Percentiles rank a stretch among this genome's conserved stretches.
Evolutionary conservation across 2,888 invertebrate species (phyloP).

Genomic region (Noctua comes): DNA sequence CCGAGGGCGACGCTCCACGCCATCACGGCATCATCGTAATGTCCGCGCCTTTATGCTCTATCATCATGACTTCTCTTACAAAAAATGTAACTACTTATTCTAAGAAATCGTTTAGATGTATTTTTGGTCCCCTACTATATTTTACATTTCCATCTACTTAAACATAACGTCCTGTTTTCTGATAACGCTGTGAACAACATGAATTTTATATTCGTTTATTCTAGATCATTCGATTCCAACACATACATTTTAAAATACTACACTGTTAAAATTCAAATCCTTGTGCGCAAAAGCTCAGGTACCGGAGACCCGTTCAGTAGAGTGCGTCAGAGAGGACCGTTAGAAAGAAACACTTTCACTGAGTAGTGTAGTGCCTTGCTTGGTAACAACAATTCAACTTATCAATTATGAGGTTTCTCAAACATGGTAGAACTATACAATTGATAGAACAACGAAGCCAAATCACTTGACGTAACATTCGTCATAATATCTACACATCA

Average conservation of each 20-base stretch:
- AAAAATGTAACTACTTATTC: slow-evolving; percentile 34
- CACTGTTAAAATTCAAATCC: slow-evolving; percentile 40
- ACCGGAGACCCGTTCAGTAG: slow-evolving; percentile 37
- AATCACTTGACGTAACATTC: slow-evolving; percentile 26
- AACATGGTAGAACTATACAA: slow-evolving; percentile 13
- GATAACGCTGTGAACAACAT: slow-evolving; percentile 24
- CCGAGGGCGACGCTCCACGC: slow-evolving; percentile 85
- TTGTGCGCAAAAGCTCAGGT: slow-evolving; percentile 39
- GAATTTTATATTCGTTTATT: slow-evolving; percentile 46
- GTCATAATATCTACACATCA: slow-evolving; percentile 14
- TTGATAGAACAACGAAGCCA: slow-evolving; percentile 9
- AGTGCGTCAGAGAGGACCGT: slow-evolving; percentile 66
- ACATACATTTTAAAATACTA: slow-evolving; percentile 34
- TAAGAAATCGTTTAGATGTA: slow-evolving; percentile 21
- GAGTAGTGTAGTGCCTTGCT: slow-evolving; percentile 41
- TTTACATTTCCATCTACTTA: slow-evolving; percentile 31
- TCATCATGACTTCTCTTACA: slow-evolving; percentile 71
- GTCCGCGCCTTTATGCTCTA: slow-evolving; percentile 69
- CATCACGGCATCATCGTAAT: slow-evolving; percentile 67
- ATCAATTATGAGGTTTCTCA: slow-evolving; percentile 23
- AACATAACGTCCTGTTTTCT: slow-evolving; percentile 34
- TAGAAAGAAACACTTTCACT: slow-evolving; percentile 71
- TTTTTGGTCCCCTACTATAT: not conserved
- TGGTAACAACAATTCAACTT: slow-evolving; percentile 30
- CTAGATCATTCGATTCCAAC: slow-evolving; percentile 35